Base-by-base conservation (phyloP, 2,113 vertebrate genomes). In the Syngnathus typhle region DNA sequence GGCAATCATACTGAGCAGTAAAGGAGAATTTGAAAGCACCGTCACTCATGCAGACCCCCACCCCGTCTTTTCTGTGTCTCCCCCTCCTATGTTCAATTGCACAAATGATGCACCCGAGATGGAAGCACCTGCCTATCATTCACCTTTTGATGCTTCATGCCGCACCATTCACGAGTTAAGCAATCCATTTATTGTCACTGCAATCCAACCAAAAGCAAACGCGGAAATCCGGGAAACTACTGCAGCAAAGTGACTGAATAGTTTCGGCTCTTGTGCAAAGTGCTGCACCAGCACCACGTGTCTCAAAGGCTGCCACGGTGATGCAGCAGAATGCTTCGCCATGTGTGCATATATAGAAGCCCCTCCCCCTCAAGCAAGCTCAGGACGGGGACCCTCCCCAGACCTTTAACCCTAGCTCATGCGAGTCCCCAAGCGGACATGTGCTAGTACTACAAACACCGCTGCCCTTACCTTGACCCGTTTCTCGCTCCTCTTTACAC, bases 391-490 rank as follows among this genome's bases (percentile, higher is more conserved):
- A 72, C 66, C 64, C 80, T 51, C 70, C 60, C 75, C 69, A 72
- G 10, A 44, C 11, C 65, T 60, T 41, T 60, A 43, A 58, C 44
- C 10, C 7, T 39, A 19, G 47, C 38, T 1, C 36, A 8, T 67
- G 69, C 64, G 74, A 60, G 81, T 74, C 88, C 72, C 78, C 84
- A 71, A 73, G 77, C 65, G 87, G 81, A 18, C 18, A 15, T 0
- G 0, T 3, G 15, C 7, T 18, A 41, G 0, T 66, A 63, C 73
- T 74, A 3, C 78, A 81, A 18, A 36, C 37, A 13, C 3, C 1
- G n/a, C 66, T 78, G 80, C 72, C 83, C 78, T 79, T 69, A n/a
- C 19, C 36, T 71, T 76, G 81, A 83, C 86, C 82, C 61, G 61
- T 49, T 41, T 61, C 41, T 16, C 37, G 60, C 63, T 46, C 23